Evolutionary conservation across 2,113 vertebrate species (phyloP), one percentile per base, ranked within the genome.

Genomic region (Rhea americana): DNA sequence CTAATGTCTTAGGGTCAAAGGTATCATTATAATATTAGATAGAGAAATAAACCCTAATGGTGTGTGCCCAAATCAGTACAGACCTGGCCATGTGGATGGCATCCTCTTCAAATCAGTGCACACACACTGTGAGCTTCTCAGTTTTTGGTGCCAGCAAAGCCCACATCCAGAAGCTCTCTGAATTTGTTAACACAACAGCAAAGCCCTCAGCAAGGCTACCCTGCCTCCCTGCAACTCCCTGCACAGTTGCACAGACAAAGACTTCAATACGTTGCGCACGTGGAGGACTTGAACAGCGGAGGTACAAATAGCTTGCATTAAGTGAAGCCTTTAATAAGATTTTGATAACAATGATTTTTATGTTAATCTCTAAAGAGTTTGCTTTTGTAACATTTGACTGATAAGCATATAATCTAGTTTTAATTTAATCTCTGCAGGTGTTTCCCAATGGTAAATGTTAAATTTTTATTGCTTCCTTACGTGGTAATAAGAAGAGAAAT

Each of bases 351-450:
- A 89, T 63, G 55, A 59, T 82, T 94, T 94, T 94, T 90, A 91
- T 91, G 84, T 83, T 94, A 87, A 95, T 96, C 93, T 92, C 89
- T 28, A 25, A 92, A 87, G 95, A 93, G 84, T 96, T 96, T 93
- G 93, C 85, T 92, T 95, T 96, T 82, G 89, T 94, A 95, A 78
- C 91, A 65, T 87, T 85, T 83, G 87, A 87, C 81, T 92, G 92
- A 93, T 96, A 94, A 95, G 89, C 88, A 85, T 72, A 94, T 96
- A 92, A 96, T 96, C 93, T 96, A 92, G 91, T 91, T 95, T 95
- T 96, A 96, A 96, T 96, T 97, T 96, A 95, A 94, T 94, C 94
- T 91, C 94, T 94, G 92, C 92, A 94, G 93, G 95, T 96, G 89
- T 91, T 96, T 96, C 93, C 89, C 71, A 13, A 91, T 87, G 77